phyloP scores from a whole-genome alignment of 2,888 invertebrate genomes.

The Temnothorax rugatulus region DNA sequence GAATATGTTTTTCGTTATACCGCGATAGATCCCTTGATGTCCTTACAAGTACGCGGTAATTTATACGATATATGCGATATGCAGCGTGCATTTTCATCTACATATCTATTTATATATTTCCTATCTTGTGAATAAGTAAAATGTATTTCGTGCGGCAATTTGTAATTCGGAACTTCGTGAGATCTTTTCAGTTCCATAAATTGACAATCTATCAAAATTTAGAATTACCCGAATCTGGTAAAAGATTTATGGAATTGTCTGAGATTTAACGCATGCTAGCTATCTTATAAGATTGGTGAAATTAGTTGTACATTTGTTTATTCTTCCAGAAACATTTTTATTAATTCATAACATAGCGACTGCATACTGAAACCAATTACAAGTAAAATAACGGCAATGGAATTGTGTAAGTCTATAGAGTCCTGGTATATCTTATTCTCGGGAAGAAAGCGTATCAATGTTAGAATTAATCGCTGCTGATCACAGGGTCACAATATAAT shows the following conservation, averaged over 20 bases:
- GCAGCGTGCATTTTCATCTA: not conserved
- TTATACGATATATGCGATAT: not conserved
- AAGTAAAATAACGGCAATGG: not conserved
- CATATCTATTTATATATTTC: not conserved
- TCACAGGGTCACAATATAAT: constrained; percentile 14
- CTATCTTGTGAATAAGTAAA: not conserved
- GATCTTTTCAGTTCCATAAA: not conserved
- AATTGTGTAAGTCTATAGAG: not conserved
- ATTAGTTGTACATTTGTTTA: not conserved
- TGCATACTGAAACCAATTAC: not conserved
- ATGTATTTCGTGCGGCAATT: not conserved
- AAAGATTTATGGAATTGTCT: not conserved
- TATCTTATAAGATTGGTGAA: not conserved
- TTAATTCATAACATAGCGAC: not conserved
- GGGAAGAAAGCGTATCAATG: not conserved
- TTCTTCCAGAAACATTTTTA: not conserved
- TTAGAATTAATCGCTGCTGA: constrained; percentile 3
- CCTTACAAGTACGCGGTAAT: constrained; percentile 8
- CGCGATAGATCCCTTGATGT: constrained; percentile 6
- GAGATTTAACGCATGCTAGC: not conserved
- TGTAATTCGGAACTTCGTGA: not conserved
- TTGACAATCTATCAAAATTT: not conserved
- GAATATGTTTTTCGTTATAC: not conserved
- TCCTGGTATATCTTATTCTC: not conserved
- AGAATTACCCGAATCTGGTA: not conserved